Conservation (phyloP, 2,888 invertebrate genomes). For the Minunthozetes semirufus region DNA sequence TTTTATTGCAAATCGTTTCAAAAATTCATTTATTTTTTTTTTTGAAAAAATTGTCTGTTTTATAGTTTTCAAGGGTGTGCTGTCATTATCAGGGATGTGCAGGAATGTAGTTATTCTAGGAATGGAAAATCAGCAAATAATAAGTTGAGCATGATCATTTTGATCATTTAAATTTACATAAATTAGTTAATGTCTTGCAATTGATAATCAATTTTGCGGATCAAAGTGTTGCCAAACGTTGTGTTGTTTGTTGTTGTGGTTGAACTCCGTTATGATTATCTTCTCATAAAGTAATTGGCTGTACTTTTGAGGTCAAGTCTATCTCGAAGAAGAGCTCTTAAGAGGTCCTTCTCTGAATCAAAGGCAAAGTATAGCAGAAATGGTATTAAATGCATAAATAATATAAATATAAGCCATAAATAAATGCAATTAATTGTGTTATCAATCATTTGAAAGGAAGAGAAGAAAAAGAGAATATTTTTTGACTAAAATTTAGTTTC, state of each 20-base stretch:
- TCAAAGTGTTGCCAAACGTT: not conserved
- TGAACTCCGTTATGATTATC: not conserved
- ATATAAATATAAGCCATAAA: not conserved
- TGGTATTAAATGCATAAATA: too few relatives aligned
- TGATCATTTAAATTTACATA: not conserved
- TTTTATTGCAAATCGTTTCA: too few relatives aligned
- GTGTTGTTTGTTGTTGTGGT: not conserved
- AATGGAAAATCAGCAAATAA: too few relatives aligned
- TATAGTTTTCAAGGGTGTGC: too few relatives aligned
- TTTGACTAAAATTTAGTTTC: not conserved
- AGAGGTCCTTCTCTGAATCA: not conserved
- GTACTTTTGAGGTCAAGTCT: not conserved
- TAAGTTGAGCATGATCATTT: not conserved
- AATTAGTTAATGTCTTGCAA: not conserved
- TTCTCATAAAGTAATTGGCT: not conserved
- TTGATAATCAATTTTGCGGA: not conserved
- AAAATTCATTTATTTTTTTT: too few relatives aligned
- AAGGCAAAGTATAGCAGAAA: too few relatives aligned
- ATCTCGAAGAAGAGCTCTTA: not conserved
- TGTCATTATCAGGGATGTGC: too few relatives aligned
- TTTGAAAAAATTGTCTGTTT: too few relatives aligned
- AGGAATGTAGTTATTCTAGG: too few relatives aligned
- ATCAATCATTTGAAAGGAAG: not conserved
- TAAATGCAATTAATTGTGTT: slow-evolving; percentile 11
- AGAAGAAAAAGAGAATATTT: not conserved